A percentile compares a stretch with the other conserved stretches of the same genome.
phyloP scores from a whole-genome alignment of 2,797 vertebrate species.

The Ptychobarbus kaznakovi region DNA sequence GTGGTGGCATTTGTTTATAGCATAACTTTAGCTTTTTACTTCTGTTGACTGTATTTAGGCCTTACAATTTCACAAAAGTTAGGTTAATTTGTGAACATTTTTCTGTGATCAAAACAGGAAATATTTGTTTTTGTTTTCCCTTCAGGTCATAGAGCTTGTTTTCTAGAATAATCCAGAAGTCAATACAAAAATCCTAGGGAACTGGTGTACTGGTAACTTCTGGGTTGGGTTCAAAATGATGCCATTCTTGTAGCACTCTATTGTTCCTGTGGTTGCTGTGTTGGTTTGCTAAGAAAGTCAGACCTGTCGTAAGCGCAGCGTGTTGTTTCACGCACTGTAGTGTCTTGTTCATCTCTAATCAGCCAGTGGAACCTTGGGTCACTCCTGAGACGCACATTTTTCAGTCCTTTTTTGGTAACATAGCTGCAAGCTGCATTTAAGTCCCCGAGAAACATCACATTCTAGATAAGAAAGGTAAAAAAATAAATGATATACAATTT shows the following conservation, averaged over 20 bases:
- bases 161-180: neutral
- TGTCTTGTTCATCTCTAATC: slow-evolving; percentile 83
- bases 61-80: neutral
- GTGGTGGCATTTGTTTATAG: neutral
- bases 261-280: neutral
- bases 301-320: slow-evolving; percentile 87
- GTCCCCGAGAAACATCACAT: slow-evolving; percentile 85
- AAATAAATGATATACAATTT: neutral
- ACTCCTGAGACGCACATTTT: slow-evolving; percentile 72
- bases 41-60: neutral
- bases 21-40: neutral
- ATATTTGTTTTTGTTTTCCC: neutral
- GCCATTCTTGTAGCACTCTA: neutral
- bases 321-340: slow-evolving; percentile 81
- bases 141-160: neutral
- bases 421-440: slow-evolving; percentile 85
- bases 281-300: neutral
- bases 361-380: slow-evolving; percentile 82
- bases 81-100: neutral
- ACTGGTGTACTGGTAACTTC: neutral
- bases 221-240: neutral
- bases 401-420: slow-evolving; percentile 79
- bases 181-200: neutral
- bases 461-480: slow-evolving; percentile 68
- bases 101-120: neutral